A percentile compares a stretch with the other conserved stretches of the same genome.
Evolutionary conservation across 2,113 vertebrate genomes (phyloP).

Genomic region (Phrynosoma blainvillii): DNA sequence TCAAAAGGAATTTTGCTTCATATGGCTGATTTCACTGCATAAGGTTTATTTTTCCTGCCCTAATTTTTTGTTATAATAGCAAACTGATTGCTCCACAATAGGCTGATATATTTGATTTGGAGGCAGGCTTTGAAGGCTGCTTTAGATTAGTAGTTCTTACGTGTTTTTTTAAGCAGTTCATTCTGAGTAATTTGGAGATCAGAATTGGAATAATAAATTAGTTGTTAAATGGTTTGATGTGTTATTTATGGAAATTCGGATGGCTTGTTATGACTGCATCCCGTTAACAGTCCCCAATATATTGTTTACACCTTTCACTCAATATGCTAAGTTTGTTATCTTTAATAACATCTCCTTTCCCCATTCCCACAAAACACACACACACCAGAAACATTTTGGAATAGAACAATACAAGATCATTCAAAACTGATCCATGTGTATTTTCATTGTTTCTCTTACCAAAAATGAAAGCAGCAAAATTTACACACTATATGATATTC

Average conservation of each 20-base stretch:
- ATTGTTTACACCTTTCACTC: conserved; percentile 63
- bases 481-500: conserved; percentile 1
- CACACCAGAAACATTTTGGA: conserved; percentile 1
- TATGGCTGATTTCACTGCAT: conserved; percentile 59
- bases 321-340: conserved; percentile 42
- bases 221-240: conserved; percentile 62
- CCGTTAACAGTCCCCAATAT: conserved; percentile 48
- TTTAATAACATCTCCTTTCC: conserved; percentile 46
- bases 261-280: conserved; percentile 58
- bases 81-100: conserved; percentile 72
- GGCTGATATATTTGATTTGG: conserved; percentile 65
- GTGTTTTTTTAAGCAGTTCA: conserved; percentile 52
- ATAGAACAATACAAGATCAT: conserved; percentile 36
- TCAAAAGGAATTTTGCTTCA: conserved; percentile 65
- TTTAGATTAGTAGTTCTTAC: conserved; percentile 69
- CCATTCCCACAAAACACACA: background rate
- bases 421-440: conserved; percentile 10
- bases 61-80: conserved; percentile 71
- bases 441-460: conserved; percentile 27
- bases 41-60: conserved; percentile 72
- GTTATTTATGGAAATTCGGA: conserved; percentile 65
- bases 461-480: background rate
- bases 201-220: conserved; percentile 71
- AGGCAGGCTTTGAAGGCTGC: conserved; percentile 55
- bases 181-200: conserved; percentile 66